Percentiles rank a stretch among this genome's conserved stretches.
Conservation (phyloP, 2,797 vertebrate genomes). For the Petrocephalus schoutedeni region DNA sequence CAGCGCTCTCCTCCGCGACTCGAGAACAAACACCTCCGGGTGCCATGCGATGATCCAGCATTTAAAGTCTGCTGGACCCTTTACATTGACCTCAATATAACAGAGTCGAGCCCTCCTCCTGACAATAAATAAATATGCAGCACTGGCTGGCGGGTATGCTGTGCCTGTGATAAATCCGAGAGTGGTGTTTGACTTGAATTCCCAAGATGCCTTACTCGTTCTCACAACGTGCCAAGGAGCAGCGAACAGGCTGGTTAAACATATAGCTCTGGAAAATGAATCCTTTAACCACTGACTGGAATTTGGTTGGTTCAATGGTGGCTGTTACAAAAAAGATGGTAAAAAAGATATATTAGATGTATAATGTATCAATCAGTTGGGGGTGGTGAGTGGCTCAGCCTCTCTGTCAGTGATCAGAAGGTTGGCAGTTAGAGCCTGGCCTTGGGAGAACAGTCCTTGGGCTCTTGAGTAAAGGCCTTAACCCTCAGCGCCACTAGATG, state of each 20-base stretch:
- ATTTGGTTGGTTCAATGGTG: background rate
- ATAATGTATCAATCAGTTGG: background rate
- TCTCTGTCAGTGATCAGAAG: background rate
- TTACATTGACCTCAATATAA: constrained; percentile 10
- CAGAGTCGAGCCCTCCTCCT: background rate
- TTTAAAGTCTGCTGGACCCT: background rate
- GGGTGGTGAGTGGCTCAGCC: background rate
- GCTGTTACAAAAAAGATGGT: background rate
- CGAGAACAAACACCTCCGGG: constrained; percentile 2
- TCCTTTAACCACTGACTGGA: background rate
- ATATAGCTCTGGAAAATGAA: background rate
- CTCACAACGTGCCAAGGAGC: background rate
- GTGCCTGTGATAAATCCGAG: background rate
- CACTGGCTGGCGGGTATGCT: background rate
- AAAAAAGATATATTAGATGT: background rate
- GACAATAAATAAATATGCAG: constrained; percentile 17
- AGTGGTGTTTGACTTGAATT: background rate
- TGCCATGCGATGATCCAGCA: background rate
- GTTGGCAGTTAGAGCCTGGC: background rate
- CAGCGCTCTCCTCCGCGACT: background rate
- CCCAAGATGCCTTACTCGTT: background rate
- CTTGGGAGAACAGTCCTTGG: background rate
- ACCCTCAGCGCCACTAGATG: background rate
- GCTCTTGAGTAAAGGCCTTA: background rate
- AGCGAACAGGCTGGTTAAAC: background rate